Evolutionary conservation across 2,113 vertebrate species (phyloP).

Genomic region (Cyprinus carpio): DNA sequence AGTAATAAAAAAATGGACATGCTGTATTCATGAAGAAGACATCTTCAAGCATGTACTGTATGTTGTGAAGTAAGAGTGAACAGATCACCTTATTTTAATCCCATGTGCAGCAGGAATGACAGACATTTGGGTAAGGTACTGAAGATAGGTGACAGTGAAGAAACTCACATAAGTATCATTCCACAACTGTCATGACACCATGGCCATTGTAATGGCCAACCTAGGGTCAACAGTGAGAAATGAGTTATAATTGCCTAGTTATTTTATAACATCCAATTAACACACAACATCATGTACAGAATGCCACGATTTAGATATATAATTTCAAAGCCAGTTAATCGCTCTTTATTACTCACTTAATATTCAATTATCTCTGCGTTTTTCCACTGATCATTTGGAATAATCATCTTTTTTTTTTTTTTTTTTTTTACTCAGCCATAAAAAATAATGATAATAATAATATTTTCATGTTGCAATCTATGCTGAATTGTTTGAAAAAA

Average conservation of each 20-base stretch:
- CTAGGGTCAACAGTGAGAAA: neutral
- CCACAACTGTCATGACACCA: conserved; percentile 15
- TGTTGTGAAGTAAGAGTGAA: neutral
- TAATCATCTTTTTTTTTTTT: conserved; percentile 42
- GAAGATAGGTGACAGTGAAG: neutral
- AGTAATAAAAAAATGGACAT: too few species aligned
- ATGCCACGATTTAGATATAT: neutral
- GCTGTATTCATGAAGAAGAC: neutral
- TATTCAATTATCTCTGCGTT: conserved; percentile 52
- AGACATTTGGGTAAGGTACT: conserved; percentile 10
- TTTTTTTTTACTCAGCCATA: conserved; percentile 39
- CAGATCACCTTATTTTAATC: neutral
- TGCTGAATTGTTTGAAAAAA: conserved; percentile 56
- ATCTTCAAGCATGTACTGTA: neutral
- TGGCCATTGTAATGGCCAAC: too few species aligned
- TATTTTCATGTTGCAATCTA: conserved; percentile 12
- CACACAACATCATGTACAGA: too few species aligned
- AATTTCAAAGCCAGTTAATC: conserved; percentile 51
- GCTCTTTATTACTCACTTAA: conserved; percentile 47
- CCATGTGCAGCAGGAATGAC: conserved; percentile 30
- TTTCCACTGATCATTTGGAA: conserved; percentile 45
- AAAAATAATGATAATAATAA: conserved; percentile 37
- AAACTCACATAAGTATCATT: conserved; percentile 31
- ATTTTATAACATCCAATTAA: neutral
- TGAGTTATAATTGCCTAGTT: neutral